A percentile compares a stretch with the other conserved stretches of the same genome.
Conservation (phyloP, 2,113 vertebrate genomes). For the Ia io region DNA sequence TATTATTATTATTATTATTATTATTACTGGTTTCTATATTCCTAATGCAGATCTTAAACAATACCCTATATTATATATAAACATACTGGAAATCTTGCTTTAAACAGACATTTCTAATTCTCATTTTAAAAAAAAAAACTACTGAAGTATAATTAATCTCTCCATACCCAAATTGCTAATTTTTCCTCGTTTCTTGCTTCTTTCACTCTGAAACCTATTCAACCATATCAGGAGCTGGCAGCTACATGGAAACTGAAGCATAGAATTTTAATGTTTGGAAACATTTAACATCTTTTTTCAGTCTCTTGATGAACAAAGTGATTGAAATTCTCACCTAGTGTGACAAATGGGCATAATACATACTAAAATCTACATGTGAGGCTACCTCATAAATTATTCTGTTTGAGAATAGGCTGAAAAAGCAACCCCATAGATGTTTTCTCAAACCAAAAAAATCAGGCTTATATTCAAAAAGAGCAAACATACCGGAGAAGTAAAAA, state of each 20-base stretch:
- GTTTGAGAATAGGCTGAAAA: constrained; percentile 3
- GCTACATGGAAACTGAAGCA: not conserved
- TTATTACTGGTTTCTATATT: not conserved
- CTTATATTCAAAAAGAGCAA: not conserved
- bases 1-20: not conserved
- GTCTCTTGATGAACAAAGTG: not conserved
- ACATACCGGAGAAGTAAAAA: not conserved
- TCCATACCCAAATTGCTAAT: not conserved
- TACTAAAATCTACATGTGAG: not conserved
- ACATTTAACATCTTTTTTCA: constrained; percentile 9
- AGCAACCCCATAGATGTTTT: not conserved
- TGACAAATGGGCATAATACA: not conserved
- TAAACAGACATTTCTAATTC: not conserved
- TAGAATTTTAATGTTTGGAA: not conserved
- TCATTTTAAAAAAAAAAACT: not conserved
- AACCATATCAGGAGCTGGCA: not conserved
- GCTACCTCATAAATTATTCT: constrained; percentile 51
- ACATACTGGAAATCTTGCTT: not conserved
- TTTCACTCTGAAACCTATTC: not conserved
- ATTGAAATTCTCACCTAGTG: constrained; percentile 38
- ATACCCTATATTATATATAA: not conserved
- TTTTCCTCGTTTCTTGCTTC: not conserved
- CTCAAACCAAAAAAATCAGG: not conserved
- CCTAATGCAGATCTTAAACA: not conserved
- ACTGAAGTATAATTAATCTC: not conserved